Percentiles rank a stretch among this genome's conserved stretches.
Evolutionary conservation across 2,888 invertebrate genomes (phyloP).

Genomic region (Maniola hyperantus): DNA sequence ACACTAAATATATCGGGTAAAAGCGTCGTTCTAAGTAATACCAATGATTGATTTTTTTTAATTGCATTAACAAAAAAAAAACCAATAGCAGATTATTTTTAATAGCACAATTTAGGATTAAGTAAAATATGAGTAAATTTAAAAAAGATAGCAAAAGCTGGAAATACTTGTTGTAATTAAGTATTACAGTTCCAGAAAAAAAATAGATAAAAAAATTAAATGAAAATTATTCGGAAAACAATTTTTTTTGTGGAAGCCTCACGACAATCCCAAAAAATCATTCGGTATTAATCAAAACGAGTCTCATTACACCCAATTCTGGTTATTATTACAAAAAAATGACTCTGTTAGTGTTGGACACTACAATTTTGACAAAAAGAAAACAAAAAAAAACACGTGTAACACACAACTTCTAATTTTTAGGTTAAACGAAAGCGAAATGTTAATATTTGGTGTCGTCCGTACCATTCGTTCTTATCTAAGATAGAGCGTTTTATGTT

Average conservation of each 20-base stretch:
- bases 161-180: too few relatives aligned
- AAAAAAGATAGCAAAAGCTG: too few relatives aligned
- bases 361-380: conserved; percentile 40
- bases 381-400: conserved; percentile 34
- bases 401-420: conserved; percentile 43
- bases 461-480: conserved; percentile 38
- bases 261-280: not conserved
- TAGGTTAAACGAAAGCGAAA: conserved; percentile 38
- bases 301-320: conserved; percentile 27
- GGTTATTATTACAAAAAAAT: conserved; percentile 28
- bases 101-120: not conserved
- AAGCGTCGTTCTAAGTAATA: conserved; percentile 22
- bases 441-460: conserved; percentile 49
- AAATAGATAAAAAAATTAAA: too few relatives aligned
- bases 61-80: not conserved
- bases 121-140: too few relatives aligned
- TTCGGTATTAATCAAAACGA: conserved; percentile 30
- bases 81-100: not conserved
- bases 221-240: too few relatives aligned
- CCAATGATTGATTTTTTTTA: not conserved
- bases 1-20: conserved; percentile 19
- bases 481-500: conserved; percentile 31
- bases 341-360: conserved; percentile 47
- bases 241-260: not conserved
- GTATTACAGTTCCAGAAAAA: too few relatives aligned